Evolutionary conservation across 1,140 invertebrate genomes (phyloP).

Genomic region (Drosophila mauritiana): DNA sequence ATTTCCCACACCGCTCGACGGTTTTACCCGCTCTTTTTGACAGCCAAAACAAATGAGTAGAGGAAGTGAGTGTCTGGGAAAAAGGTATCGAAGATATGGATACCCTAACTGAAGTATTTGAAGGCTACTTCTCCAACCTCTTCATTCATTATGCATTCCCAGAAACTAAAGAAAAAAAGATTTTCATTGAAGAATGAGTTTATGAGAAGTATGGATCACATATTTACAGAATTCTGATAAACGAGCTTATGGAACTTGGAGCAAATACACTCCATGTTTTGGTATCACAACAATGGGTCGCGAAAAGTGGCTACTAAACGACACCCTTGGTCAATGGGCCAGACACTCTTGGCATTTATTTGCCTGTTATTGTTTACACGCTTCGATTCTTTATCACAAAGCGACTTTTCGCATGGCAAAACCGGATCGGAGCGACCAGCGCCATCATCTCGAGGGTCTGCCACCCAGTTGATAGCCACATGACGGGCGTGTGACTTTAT

Average conservation of each 20-base stretch:
- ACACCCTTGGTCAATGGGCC: conserved; percentile 48
- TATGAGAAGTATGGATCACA: too few species aligned
- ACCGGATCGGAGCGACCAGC: conserved; percentile 61
- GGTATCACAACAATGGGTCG: neutral
- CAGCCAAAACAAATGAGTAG: conserved; percentile 11
- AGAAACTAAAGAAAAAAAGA: too few species aligned
- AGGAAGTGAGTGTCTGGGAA: conserved; percentile 2
- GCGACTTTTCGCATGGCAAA: conserved; percentile 45
- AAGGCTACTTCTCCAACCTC: too few species aligned
- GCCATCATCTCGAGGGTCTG: conserved; percentile 56
- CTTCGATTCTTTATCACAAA: conserved; percentile 37
- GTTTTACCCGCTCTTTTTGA: conserved; percentile 3
- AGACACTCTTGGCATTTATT: conserved; percentile 54
- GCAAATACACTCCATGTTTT: neutral
- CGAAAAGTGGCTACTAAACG: conserved; percentile 31
- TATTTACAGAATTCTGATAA: too few species aligned
- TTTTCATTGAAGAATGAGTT: too few species aligned
- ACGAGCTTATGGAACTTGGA: neutral
- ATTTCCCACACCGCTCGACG: neutral
- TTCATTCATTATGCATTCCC: too few species aligned
- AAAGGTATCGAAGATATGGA: neutral
- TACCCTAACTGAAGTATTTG: conserved; percentile 4
- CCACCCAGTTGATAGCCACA: conserved; percentile 63
- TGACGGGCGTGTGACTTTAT: conserved; percentile 68
- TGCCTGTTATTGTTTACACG: conserved; percentile 50